phyloP scores from a whole-genome alignment of 2,888 invertebrate species.

The Drosophila pseudotalamancana region DNA sequence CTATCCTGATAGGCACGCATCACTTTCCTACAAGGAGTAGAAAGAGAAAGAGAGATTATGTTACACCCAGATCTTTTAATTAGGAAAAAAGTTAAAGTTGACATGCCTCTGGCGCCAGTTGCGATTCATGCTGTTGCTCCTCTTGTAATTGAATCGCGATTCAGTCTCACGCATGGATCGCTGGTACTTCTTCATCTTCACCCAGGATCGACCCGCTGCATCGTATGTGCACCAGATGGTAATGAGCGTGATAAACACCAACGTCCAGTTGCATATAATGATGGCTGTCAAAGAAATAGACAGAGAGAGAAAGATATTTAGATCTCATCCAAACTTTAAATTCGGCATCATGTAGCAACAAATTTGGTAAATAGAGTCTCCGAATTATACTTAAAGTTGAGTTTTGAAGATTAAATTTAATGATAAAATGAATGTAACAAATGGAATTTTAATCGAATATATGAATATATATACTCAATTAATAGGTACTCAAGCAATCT shows the following conservation, averaged over 20 bases:
- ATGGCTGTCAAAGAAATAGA: conserved; percentile 85
- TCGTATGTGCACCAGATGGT: conserved; percentile 95
- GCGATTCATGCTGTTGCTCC: conserved; percentile 90
- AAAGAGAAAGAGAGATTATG: not conserved
- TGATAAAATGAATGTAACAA: too few relatives aligned
- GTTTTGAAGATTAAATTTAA: too few relatives aligned
- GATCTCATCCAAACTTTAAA: too few relatives aligned
- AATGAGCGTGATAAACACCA: conserved; percentile 89
- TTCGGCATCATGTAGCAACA: too few relatives aligned
- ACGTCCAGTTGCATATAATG: conserved; percentile 91
- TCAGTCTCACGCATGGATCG: conserved; percentile 91
- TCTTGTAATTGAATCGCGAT: conserved; percentile 90
- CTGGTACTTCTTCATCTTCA: conserved; percentile 95
- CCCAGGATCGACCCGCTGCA: conserved; percentile 94
- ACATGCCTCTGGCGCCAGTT: conserved; percentile 93
- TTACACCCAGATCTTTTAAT: too few relatives aligned
- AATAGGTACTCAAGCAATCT: too few relatives aligned
- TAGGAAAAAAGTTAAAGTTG: too few relatives aligned
- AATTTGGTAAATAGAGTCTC: too few relatives aligned
- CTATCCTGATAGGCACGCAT: conserved; percentile 94
- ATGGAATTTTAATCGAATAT: too few relatives aligned
- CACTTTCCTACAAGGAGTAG: conserved; percentile 88
- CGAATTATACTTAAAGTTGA: too few relatives aligned
- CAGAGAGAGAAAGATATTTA: not conserved
- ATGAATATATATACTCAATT: too few relatives aligned